These are phyloP conservation scores for Eupithecia exiguata DNA, from an alignment of 2,888 invertebrate genomes.

Conservation along the genomic window DNA sequence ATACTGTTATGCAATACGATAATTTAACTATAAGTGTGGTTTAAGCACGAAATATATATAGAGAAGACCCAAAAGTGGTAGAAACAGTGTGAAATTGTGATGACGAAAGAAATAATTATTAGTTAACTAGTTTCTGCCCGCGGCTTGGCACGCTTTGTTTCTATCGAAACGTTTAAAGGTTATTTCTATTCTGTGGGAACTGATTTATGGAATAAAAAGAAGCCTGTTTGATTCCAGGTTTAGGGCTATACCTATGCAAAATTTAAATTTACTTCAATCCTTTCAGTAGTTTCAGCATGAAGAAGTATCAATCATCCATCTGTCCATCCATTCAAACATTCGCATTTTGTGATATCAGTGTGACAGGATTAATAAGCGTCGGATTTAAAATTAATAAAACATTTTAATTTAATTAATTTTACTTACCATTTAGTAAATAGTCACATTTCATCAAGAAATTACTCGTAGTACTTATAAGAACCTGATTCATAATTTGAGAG, in stretches of 20 bases:
- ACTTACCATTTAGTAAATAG: not conserved
- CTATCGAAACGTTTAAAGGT: not conserved
- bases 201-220: not conserved
- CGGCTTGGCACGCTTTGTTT: not conserved
- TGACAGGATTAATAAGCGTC: no score
- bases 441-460: not conserved
- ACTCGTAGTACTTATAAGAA: not conserved
- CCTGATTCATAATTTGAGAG: not conserved
- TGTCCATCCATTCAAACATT: no score
- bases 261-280: not conserved
- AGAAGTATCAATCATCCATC: not conserved
- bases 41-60: not conserved
- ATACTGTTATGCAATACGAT: no score
- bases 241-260: not conserved
- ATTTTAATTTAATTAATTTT: not conserved
- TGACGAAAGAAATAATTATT: not conserved
- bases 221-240: not conserved
- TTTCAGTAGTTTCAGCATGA: not conserved
- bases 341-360: not conserved
- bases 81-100: not conserved
- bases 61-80: not conserved
- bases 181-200: not conserved
- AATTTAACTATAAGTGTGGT: not conserved
- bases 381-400: not conserved
- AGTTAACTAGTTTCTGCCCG: not conserved